These are phyloP conservation scores for Enteromius anoplus DNA, from an alignment of 2,797 vertebrate genomes.

Conservation along the genomic window DNA sequence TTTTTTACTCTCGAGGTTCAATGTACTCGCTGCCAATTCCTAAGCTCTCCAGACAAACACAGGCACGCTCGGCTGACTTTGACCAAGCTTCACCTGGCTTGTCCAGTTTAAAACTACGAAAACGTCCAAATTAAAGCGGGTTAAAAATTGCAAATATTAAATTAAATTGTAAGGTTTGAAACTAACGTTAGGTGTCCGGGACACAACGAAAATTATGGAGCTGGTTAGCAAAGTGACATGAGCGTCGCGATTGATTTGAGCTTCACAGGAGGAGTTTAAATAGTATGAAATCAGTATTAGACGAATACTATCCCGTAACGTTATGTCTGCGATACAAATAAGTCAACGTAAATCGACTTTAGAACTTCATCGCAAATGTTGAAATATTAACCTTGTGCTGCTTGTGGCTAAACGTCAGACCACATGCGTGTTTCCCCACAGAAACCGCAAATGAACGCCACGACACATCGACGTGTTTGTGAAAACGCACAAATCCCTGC, in stretches of 20 bases:
- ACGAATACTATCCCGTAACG: background rate
- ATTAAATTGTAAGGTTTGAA: background rate
- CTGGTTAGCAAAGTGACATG: background rate
- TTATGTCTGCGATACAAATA: background rate
- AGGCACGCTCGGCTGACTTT: background rate
- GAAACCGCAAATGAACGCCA: conserved; percentile 16
- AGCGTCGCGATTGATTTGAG: background rate
- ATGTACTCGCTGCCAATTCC: background rate
- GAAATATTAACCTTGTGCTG: background rate
- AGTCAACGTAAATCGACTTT: background rate
- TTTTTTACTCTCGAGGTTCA: conserved; percentile 1
- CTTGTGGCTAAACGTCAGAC: conserved; percentile 26
- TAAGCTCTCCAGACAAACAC: background rate
- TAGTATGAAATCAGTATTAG: background rate
- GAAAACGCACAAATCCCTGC: background rate
- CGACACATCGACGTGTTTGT: background rate
- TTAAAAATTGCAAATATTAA: background rate
- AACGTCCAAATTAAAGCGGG: background rate
- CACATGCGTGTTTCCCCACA: conserved; percentile 17
- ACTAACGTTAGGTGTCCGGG: background rate
- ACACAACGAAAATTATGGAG: background rate
- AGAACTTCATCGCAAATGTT: background rate
- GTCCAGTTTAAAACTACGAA: background rate
- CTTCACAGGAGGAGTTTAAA: background rate
- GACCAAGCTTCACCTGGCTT: background rate